Base-by-base conservation (phyloP, 1,140 invertebrate species). In the Ceratina australensis region DNA sequence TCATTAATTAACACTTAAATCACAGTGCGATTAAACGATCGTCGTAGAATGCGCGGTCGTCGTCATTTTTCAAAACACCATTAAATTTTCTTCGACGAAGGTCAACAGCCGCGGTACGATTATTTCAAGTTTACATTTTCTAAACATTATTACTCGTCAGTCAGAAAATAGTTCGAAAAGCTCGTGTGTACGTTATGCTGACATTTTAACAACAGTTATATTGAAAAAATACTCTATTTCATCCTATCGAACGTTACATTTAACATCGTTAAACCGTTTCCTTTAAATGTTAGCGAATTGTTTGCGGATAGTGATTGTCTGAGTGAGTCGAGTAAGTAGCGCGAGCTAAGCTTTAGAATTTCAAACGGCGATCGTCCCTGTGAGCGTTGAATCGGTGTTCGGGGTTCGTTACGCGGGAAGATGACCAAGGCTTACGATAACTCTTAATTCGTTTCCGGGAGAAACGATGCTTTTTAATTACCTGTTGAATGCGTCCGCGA, bases 401-500 rank as follows among this genome's bases (percentile, higher is more conserved):
- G 7, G 4, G 47, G 26, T 52, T 63, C 15, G 22, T 63, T 64
- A 63, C 20, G 20, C 12, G 22, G 26, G n/a, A 33, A 72, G 63
- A 63, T 66, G 33, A 66, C 65, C n/a, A 57, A 66, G 56, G 56
- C 61, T 74, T 57, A 49, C 50, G 72, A 65, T 33, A 47, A 57
- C 5, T 18, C 13, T 66, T 33, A 13, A 74, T 74, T 74, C 50
- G 33, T 16, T 3, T 3, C 18, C 2, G 28, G 33, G 18, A 63
- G 47, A 54, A 20, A 47, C 7, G 60, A 73, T 73, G 49, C n/a
- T 16, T 74, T 66, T 74, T 57, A 66, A 74, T 74, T 61, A 66
- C 72, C 61, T 74, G 72, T 74, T 66, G 61, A 74, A 74, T 66
- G 52, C 47, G 42, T 74, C 26, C 18, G 18, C 5, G 5, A 42